Base-by-base conservation (phyloP, 1,140 invertebrate species). In the Rhynchophorus ferrugineus region DNA sequence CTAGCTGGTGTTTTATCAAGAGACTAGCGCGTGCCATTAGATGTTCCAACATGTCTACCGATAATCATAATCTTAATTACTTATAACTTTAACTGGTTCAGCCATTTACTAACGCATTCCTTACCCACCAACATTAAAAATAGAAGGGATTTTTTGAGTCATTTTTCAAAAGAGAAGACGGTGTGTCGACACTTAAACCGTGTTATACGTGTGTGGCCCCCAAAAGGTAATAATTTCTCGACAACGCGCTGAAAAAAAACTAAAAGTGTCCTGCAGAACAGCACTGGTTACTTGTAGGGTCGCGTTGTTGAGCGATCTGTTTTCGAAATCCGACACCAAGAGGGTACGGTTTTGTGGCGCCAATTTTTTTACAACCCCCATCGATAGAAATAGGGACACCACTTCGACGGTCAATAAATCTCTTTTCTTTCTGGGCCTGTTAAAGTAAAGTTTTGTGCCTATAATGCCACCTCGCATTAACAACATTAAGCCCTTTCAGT, bases 301-400 rank as follows among this genome's bases (percentile, higher is more conserved):
- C 33, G 43, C 17, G 17, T 19, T 19, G 20, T 43, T 43, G 41
- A 22, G 1, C 8, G 43, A 44, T 33, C 21, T 29, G 5, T n/a
- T 22, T 46, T 24, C 18, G 44, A 46, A 46, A 46, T 19, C 2
- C 44, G 44, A 46, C 44, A 46, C 43, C 21, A 19, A 14, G 21
- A 29, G 24, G 48, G 34, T 41, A 36, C 6, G 20, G 21, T 42
- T 20, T 41, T n/a, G 38, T 52, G 49, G 49, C 49, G 49, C 49
- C 49, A 52, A 52, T n/a, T 44, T 52, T 52, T 52, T 52, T 52
- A 44, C 43, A 41, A 33, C 38, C 49, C 41, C 18, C 21, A 24
- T 13, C 18, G 29, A 42, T 43, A 50, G 49, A 33, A 20, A 20
- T 48, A 33, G 36, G 19, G 8, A 13, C 17, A 20, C 11, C 21